Evolutionary conservation across 1,140 invertebrate species (phyloP).

Genomic region (Idris sp.): DNA sequence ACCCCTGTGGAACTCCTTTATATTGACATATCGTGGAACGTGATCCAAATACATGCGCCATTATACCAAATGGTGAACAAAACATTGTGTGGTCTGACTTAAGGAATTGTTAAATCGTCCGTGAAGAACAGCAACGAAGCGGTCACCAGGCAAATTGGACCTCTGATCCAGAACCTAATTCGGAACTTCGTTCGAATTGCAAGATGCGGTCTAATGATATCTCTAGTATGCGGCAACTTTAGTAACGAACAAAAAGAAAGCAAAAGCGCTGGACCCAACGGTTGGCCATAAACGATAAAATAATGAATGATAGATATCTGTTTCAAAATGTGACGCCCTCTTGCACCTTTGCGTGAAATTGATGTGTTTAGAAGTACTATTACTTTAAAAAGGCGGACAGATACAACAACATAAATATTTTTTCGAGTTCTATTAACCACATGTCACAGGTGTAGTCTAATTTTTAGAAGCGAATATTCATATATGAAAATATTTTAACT

Average conservation of each 20-base stretch:
- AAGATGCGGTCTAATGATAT: constrained; percentile 50
- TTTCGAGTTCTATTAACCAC: constrained; percentile 72
- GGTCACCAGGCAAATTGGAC: constrained; percentile 67
- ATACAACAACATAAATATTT: constrained; percentile 77
- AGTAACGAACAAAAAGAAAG: constrained; percentile 18
- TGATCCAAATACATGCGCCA: constrained; percentile 79
- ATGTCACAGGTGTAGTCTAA: no score
- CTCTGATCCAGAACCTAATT: constrained; percentile 15
- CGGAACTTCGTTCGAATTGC: constrained; percentile 7
- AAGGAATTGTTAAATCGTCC: constrained; percentile 72
- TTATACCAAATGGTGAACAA: constrained; percentile 77
- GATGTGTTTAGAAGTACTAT: constrained; percentile 77
- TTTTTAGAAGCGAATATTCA: no score
- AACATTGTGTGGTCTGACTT: constrained; percentile 60
- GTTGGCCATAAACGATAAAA: constrained; percentile 63
- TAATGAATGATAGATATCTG: constrained; percentile 78
- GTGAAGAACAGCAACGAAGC: constrained; percentile 73
- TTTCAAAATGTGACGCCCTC: constrained; percentile 79
- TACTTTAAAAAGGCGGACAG: constrained; percentile 75
- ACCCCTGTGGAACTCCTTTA: constrained; percentile 75
- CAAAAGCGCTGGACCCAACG: constrained; percentile 25
- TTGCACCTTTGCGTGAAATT: constrained; percentile 75
- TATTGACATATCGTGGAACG: constrained; percentile 79
- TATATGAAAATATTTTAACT: no score
- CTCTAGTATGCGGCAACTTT: constrained; percentile 30